Conservation (phyloP, 2,797 vertebrate genomes). For the Podargus strigoides region DNA sequence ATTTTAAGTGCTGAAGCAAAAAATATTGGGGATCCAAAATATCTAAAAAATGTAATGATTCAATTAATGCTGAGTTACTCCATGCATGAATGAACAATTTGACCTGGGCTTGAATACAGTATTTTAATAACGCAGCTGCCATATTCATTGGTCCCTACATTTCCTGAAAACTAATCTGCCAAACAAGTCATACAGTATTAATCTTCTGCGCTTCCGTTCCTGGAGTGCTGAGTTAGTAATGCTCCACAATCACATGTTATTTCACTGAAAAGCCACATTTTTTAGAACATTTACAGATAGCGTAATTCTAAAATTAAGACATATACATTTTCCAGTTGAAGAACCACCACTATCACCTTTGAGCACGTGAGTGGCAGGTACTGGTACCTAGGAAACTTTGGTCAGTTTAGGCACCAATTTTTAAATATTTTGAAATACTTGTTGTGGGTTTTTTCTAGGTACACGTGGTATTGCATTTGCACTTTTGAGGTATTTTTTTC, state of each 20-base stretch:
- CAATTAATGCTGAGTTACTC: slow-evolving; percentile 58
- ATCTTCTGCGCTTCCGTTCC: slow-evolving; percentile 45
- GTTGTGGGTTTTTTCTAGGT: neutral
- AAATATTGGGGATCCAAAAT: neutral
- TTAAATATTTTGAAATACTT: neutral
- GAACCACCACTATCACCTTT: neutral
- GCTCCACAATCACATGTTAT: neutral
- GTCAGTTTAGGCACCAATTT: neutral
- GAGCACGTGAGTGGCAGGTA: neutral
- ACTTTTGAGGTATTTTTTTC: neutral
- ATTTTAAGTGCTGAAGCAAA: slow-evolving; percentile 32
- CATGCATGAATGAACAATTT: slow-evolving; percentile 65
- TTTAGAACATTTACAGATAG: neutral
- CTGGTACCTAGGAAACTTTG: neutral
- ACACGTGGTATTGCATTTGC: fast-evolving
- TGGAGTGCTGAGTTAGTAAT: slow-evolving; percentile 31
- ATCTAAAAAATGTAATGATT: slow-evolving; percentile 49
- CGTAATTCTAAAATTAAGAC: neutral
- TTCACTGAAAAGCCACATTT: neutral
- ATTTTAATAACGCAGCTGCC: slow-evolving; percentile 67
- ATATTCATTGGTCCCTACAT: slow-evolving; percentile 44
- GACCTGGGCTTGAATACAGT: slow-evolving; percentile 35
- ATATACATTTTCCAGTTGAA: neutral
- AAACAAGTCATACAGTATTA: slow-evolving; percentile 40
- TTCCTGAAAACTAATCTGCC: slow-evolving; percentile 70